Conservation (phyloP, 2,113 vertebrate genomes). For the Puntigrus tetrazona region DNA sequence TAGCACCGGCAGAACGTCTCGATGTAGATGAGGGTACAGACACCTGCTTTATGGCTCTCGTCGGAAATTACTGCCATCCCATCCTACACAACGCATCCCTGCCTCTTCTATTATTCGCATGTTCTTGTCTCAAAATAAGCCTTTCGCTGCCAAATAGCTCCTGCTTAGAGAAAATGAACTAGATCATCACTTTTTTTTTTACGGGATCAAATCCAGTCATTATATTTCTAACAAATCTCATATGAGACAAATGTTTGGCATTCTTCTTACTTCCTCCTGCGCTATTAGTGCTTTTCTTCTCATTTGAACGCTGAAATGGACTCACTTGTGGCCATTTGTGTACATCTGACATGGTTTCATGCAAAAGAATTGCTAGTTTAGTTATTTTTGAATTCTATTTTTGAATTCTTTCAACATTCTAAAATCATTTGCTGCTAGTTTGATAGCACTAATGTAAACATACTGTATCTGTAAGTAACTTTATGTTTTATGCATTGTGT, state of each 20-base stretch:
- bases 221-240: not conserved
- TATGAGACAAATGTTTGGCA: not conserved
- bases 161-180: constrained; percentile 8
- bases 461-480: too few species aligned
- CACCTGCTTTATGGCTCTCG: constrained; percentile 38
- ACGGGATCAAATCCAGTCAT: not conserved
- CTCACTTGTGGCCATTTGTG: not conserved
- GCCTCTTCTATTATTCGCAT: not conserved
- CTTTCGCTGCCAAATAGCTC: not conserved
- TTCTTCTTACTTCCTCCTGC: not conserved
- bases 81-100: not conserved
- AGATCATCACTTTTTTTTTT: constrained; percentile 1
- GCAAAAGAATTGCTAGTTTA: not conserved
- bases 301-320: not conserved
- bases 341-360: not conserved
- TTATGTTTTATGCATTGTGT: too few species aligned
- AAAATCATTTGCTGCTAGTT: too few species aligned
- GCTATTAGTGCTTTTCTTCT: not conserved
- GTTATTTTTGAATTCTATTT: not conserved
- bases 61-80: constrained; percentile 25
- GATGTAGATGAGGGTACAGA: constrained; percentile 13
- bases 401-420: too few species aligned
- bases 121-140: constrained; percentile 9
- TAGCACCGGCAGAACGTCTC: constrained; percentile 15
- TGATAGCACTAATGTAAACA: too few species aligned